phyloP scores from a whole-genome alignment of 2,797 vertebrate genomes.

The Champsocephalus gunnari region DNA sequence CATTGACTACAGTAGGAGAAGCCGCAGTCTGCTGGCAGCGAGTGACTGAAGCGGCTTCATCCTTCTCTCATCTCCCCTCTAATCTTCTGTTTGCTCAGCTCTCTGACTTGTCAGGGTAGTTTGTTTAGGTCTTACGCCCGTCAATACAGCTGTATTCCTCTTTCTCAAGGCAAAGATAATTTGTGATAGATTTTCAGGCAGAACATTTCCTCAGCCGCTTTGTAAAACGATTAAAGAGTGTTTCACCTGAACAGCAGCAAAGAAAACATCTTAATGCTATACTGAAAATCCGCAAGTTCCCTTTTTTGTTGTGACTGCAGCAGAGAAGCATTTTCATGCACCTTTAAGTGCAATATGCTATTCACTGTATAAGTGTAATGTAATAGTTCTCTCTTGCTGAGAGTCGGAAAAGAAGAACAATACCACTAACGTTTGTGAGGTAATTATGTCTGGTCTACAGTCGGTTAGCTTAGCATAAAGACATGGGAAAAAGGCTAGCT shows the following conservation, averaged over 20 bases:
- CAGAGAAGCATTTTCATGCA: not conserved
- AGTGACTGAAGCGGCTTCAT: constrained; percentile 65
- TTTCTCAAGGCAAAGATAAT: constrained; percentile 67
- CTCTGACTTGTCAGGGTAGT: constrained; percentile 83
- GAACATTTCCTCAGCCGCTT: constrained; percentile 56
- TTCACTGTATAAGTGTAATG: not conserved
- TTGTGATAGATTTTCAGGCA: constrained; percentile 77
- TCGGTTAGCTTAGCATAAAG: not conserved
- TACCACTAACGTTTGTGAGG: not conserved
- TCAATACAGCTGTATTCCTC: constrained; percentile 71
- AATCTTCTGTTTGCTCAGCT: constrained; percentile 87
- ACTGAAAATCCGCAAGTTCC: constrained; percentile 32
- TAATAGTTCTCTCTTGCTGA: not conserved
- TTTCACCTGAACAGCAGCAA: constrained; percentile 43
- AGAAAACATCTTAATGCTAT: constrained; percentile 40
- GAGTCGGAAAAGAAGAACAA: not conserved
- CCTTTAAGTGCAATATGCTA: not conserved
- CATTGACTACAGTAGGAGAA: constrained; percentile 47
- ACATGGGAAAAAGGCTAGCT: not conserved
- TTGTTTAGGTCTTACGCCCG: constrained; percentile 83
- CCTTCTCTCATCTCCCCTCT: constrained; percentile 83
- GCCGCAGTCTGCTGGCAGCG: constrained; percentile 53
- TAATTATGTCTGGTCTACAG: not conserved
- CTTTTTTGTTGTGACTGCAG: constrained; percentile 12
- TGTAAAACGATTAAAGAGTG: constrained; percentile 70